Conservation (phyloP, 2,888 invertebrate genomes). For the Venusia cambrica region DNA sequence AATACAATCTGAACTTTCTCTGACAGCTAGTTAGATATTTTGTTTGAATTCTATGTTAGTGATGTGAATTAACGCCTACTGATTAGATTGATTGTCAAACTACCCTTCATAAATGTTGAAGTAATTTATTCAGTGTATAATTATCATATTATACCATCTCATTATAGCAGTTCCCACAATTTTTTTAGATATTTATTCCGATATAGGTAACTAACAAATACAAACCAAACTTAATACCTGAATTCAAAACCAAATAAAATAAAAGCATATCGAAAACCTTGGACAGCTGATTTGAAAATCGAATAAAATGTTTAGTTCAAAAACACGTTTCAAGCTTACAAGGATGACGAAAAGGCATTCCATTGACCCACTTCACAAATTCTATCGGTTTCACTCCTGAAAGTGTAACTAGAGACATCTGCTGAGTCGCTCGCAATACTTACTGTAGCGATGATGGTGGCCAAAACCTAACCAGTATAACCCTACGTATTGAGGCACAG, state of each 20-base stretch:
- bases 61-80: conserved; percentile 47
- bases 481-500: background rate
- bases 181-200: too few relatives aligned
- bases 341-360: too few relatives aligned
- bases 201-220: too few relatives aligned
- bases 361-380: too few relatives aligned
- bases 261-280: too few relatives aligned
- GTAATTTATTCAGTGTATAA: conserved; percentile 17
- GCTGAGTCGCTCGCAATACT: background rate
- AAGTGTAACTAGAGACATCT: conserved; percentile 9
- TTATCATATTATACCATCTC: conserved; percentile 11
- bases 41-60: conserved; percentile 40
- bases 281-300: too few relatives aligned
- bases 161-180: conserved; percentile 10
- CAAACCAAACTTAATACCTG: too few relatives aligned
- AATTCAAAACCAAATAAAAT: too few relatives aligned
- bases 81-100: conserved; percentile 51
- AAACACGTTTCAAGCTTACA: too few relatives aligned
- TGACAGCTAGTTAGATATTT: conserved; percentile 48
- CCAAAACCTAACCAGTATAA: too few relatives aligned
- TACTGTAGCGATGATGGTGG: background rate
- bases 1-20: conserved; percentile 69
- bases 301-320: too few relatives aligned
- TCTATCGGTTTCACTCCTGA: background rate
- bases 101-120: conserved; percentile 31